Evolutionary conservation across 2,888 invertebrate species (phyloP).

Genomic region (Ochropleura plecta): DNA sequence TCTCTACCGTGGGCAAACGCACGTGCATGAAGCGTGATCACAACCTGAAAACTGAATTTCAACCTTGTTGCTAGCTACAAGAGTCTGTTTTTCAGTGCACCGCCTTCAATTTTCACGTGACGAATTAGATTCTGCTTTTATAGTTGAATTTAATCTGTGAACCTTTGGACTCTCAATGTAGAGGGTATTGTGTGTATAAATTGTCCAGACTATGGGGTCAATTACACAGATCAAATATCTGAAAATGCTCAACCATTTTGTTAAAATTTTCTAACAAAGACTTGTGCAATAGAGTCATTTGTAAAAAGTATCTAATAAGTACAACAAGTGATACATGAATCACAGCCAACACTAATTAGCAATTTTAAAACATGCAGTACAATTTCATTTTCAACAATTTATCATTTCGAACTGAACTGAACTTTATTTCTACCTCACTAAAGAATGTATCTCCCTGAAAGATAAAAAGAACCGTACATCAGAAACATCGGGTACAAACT

Average conservation of each 20-base stretch:
- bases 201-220: slow-evolving; percentile 54
- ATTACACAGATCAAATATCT: slow-evolving; percentile 51
- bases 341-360: slow-evolving; percentile 23
- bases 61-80: slow-evolving; percentile 53
- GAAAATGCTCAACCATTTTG: slow-evolving; percentile 30
- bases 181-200: slow-evolving; percentile 53
- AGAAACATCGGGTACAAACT: slow-evolving; percentile 68
- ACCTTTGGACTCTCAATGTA: slow-evolving; percentile 65
- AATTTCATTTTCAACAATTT: slow-evolving; percentile 38
- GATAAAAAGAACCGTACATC: slow-evolving; percentile 14
- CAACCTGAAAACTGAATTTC: slow-evolving; percentile 48
- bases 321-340: slow-evolving; percentile 15
- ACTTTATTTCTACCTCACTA: neutral
- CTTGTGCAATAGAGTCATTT: neutral
- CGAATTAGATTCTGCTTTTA: slow-evolving; percentile 56
- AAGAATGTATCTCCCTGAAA: slow-evolving; percentile 28
- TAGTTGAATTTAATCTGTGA: slow-evolving; percentile 60
- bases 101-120: slow-evolving; percentile 54
- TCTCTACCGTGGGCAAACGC: slow-evolving; percentile 77
- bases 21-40: slow-evolving; percentile 84
- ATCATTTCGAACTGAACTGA: slow-evolving; percentile 4
- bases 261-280: slow-evolving; percentile 1
- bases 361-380: slow-evolving; percentile 31
- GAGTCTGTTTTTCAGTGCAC: slow-evolving; percentile 33
- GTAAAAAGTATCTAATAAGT: slow-evolving; percentile 11